Percentiles rank a stretch among this genome's conserved stretches.
phyloP scores from a whole-genome alignment of 2,797 vertebrate species.

The Acipenser oxyrinchus region DNA sequence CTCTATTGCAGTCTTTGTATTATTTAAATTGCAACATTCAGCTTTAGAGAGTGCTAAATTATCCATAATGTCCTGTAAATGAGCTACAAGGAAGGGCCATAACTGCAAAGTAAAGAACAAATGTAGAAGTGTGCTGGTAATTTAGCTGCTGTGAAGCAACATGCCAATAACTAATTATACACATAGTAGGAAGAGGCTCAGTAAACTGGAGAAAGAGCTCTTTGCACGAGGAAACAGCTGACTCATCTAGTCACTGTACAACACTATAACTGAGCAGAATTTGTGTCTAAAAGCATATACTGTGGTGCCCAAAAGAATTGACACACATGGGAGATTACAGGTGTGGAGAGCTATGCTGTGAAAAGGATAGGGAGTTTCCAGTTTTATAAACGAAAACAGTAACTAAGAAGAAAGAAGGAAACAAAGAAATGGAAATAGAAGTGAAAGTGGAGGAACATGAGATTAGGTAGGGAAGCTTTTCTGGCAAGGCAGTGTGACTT shows the following conservation, averaged over 20 bases:
- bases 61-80: conserved; percentile 8
- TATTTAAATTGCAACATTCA: conserved; percentile 4
- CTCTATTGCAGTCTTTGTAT: neutral
- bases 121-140: conserved; percentile 7
- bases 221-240: neutral
- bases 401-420: too few species aligned
- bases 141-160: conserved; percentile 10
- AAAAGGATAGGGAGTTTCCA: too few species aligned
- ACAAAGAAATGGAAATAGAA: too few species aligned
- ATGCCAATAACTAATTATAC: conserved; percentile 8
- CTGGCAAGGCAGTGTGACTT: too few species aligned
- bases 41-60: conserved; percentile 7
- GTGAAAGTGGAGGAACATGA: too few species aligned
- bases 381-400: too few species aligned
- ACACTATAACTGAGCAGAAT: too few species aligned
- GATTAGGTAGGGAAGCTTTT: too few species aligned
- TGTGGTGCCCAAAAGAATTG: too few species aligned
- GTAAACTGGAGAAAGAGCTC: neutral
- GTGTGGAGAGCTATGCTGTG: too few species aligned
- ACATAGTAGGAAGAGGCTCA: neutral
- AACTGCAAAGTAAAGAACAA: conserved; percentile 9
- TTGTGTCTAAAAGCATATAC: too few species aligned
- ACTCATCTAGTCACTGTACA: neutral
- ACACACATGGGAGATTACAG: too few species aligned
- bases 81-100: conserved; percentile 6